Evolutionary conservation across 1,140 invertebrate genomes (phyloP).

Genomic region (Aphelenchoides besseyi): DNA sequence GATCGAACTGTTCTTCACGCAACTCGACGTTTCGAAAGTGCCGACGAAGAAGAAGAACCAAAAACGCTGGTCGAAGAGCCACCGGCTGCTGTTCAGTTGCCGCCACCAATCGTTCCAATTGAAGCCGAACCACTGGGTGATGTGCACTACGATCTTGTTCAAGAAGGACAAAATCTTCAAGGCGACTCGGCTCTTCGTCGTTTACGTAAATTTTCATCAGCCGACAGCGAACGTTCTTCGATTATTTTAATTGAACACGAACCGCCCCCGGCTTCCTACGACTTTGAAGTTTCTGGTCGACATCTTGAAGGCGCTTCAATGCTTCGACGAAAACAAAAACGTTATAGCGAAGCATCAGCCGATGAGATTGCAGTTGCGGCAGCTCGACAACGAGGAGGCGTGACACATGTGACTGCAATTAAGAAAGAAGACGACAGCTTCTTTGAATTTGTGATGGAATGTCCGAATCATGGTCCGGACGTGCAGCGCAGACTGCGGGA

Average conservation of each 20-base stretch:
- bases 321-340: conserved; percentile 29
- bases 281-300: conserved; percentile 38
- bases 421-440: conserved; percentile 39
- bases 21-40: conserved; percentile 25
- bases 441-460: conserved; percentile 45
- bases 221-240: conserved; percentile 30
- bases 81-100: neutral
- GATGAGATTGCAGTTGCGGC: conserved; percentile 20
- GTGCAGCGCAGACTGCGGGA: conserved; percentile 23
- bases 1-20: conserved; percentile 19
- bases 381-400: conserved; percentile 35
- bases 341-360: conserved; percentile 9
- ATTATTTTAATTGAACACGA: conserved; percentile 28
- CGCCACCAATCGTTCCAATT: neutral
- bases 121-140: neutral
- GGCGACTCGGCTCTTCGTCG: conserved; percentile 8
- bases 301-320: conserved; percentile 30
- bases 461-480: conserved; percentile 27
- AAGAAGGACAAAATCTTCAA: conserved; percentile 28
- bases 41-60: conserved; percentile 21
- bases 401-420: conserved; percentile 48
- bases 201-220: neutral
- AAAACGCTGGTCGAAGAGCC: conserved; percentile 20
- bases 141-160: conserved; percentile 22
- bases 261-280: conserved; percentile 42